Base-by-base conservation (phyloP, 2,797 vertebrate genomes). In the Luscinia luscinia region DNA sequence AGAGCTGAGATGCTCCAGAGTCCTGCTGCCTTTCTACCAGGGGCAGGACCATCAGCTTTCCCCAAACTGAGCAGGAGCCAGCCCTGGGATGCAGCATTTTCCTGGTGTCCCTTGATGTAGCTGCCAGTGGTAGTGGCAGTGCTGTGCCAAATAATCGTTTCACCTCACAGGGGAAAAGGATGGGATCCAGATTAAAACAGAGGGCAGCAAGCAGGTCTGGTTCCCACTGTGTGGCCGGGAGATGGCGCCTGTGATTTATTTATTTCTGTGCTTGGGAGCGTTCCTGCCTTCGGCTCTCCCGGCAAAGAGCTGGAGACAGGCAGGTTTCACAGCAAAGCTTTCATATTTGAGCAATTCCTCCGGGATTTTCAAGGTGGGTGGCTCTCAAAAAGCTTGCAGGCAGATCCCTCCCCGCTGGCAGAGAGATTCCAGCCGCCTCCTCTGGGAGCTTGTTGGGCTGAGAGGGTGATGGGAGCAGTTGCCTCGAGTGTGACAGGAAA, bases 181-280 rank as follows among this genome's bases (percentile, higher is more conserved):
- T 9, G 45, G 21, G 30, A n/a, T 41, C 6, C 12, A 6, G 36
- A 12, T 5, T 6, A 4, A 14, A 23, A 4, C 0, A 27, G 32
- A 23, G 66, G 67, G 59, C 51, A 26, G 38, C 17, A 2, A 11
- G 30, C 48, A 4, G 28, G 21, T 7, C 22, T 7, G 52, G 68
- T 26, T 46, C 32, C 67, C 9, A 5, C 63, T 57, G 2, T 4
- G 52, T 3, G 74, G 55, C 95, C 97, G 27, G 95, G 86, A 97
- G 97, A 77, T 95, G 97, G 96, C 93, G 93, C 8, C 2, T 69
- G 58, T 13, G 89, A 78, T 84, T 90, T 58, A 72, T 26, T 76
- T 69, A 62, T 92, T 83, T 11, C 54, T 7, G 0, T 2, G 69
- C 16, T 85, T 68, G 58, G 52, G 27, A 48, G 12, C 3, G 54